phyloP scores from a whole-genome alignment of 2,113 vertebrate species.

The Euleptes europaea region DNA sequence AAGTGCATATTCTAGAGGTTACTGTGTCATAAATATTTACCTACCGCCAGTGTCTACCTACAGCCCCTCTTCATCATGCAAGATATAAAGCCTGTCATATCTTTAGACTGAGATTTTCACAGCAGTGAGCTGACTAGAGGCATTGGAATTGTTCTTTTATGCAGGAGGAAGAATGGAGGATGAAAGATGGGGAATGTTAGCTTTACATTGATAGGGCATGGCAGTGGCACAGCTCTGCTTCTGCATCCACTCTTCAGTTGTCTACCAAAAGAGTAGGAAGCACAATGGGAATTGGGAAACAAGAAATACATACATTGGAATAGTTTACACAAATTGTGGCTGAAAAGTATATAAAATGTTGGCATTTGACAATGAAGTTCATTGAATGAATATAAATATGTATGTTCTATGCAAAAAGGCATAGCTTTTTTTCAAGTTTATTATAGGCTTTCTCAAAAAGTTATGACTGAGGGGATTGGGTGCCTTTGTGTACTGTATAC shows the following conservation, averaged over 20 bases:
- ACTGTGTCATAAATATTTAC: neutral
- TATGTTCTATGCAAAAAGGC: neutral
- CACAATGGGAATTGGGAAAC: conserved; percentile 9
- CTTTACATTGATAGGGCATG: conserved; percentile 31
- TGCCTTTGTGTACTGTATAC: neutral
- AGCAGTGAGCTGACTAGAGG: neutral
- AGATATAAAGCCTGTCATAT: neutral
- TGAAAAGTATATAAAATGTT: neutral
- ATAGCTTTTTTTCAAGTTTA: neutral
- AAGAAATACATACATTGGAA: neutral
- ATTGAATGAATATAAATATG: neutral
- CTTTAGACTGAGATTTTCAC: neutral
- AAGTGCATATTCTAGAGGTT: neutral
- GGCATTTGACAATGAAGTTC: neutral
- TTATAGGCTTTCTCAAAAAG: neutral
- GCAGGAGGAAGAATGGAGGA: conserved; percentile 10
- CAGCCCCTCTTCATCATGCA: neutral
- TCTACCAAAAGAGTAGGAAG: neutral
- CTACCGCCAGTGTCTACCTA: neutral
- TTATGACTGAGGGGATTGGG: neutral
- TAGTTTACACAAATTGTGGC: conserved; percentile 14
- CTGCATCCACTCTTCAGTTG: neutral
- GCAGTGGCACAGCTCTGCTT: conserved; percentile 17
- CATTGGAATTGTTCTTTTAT: conserved; percentile 14
- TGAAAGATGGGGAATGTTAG: neutral